phyloP scores from a whole-genome alignment of 1,140 invertebrate genomes.

The Eufriesea mexicana region DNA sequence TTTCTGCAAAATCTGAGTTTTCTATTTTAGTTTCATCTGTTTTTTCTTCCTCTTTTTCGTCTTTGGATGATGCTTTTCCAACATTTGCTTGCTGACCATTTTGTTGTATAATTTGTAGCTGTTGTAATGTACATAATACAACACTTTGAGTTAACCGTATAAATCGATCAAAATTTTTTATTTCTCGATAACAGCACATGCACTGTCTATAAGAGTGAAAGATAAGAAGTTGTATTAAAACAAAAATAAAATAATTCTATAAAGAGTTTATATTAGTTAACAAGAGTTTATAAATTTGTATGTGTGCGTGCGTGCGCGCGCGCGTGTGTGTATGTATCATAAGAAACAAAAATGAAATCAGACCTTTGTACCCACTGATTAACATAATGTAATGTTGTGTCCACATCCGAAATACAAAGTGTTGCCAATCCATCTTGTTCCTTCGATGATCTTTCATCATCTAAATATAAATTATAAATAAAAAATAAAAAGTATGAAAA shows the following conservation, averaged over 20 bases:
- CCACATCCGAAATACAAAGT: constrained; percentile 77
- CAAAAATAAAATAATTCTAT: neutral
- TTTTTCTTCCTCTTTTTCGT: constrained; percentile 69
- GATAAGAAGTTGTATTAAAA: constrained; percentile 9
- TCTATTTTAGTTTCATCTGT: constrained; percentile 65
- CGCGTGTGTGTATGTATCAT: neutral
- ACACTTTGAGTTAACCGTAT: constrained; percentile 93
- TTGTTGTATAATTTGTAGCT: constrained; percentile 88
- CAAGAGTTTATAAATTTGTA: neutral
- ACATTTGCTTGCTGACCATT: constrained; percentile 80
- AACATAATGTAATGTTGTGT: constrained; percentile 79
- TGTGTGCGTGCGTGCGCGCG: neutral
- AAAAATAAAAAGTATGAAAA: neutral
- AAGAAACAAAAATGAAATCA: constrained; percentile 6
- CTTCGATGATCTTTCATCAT: constrained; percentile 77
- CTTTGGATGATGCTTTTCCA: constrained; percentile 68
- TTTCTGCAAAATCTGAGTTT: constrained; percentile 54
- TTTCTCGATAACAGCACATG: constrained; percentile 95
- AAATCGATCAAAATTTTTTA: constrained; percentile 94
- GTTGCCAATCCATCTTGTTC: constrained; percentile 77
- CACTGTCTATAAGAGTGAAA: constrained; percentile 87
- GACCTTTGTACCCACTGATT: constrained; percentile 82
- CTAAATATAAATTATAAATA: constrained; percentile 65
- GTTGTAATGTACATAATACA: constrained; percentile 88
- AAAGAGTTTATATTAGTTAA: neutral